A percentile compares a stretch with the other conserved stretches of the same genome.
Conservation (phyloP, 2,797 vertebrate species). For the Ceryle rudis region DNA sequence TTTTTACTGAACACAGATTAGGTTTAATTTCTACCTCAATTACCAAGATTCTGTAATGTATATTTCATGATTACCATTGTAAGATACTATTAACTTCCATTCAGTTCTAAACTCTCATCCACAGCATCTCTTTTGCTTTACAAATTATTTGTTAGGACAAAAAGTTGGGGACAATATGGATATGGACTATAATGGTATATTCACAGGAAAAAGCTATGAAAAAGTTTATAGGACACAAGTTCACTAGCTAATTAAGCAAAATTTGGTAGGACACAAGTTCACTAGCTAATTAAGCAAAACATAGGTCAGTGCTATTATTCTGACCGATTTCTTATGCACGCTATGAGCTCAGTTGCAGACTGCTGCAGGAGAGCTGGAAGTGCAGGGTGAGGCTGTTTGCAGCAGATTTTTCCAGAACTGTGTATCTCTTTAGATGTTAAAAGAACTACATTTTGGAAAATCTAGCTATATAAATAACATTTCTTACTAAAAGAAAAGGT, state of each 20-base stretch:
- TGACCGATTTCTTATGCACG: neutral
- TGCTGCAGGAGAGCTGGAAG: neutral
- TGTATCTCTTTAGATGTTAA: rapidly evolving
- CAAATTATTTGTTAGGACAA: neutral
- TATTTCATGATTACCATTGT: neutral
- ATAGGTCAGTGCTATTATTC: rapidly evolving
- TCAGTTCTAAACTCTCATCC: neutral
- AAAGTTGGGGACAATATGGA: neutral
- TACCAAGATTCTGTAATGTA: neutral
- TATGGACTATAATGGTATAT: neutral
- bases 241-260: neutral
- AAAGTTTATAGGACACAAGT: neutral
- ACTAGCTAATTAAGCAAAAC: neutral
- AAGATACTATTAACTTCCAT: neutral
- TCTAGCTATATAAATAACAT: rapidly evolving
- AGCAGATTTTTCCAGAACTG: neutral
- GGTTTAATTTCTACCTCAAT: neutral
- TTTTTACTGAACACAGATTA: neutral
- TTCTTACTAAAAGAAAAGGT: neutral
- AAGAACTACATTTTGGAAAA: neutral
- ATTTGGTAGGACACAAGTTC: neutral
- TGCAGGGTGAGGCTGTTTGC: neutral
- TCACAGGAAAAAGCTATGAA: neutral
- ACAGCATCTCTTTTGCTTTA: neutral
- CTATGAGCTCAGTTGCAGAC: neutral